These are phyloP conservation scores for Nomada ferruginata DNA, from an alignment of 2,888 invertebrate genomes.

Conservation along the genomic window DNA sequence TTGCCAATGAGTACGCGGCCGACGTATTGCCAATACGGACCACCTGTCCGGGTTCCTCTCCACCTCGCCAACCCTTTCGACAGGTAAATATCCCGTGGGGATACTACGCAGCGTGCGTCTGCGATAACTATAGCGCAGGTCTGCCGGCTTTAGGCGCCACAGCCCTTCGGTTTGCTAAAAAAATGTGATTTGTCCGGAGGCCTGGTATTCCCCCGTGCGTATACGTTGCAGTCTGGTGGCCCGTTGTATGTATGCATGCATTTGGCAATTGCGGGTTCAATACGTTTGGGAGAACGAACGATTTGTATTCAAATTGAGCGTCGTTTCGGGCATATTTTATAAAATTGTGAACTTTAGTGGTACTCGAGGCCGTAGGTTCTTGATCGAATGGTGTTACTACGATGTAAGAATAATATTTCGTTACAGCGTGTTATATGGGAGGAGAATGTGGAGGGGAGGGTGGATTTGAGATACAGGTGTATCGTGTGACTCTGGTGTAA, in stretches of 20 bases:
- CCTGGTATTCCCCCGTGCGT: conserved; percentile 56
- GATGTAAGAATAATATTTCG: no score
- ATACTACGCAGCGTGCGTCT: conserved; percentile 64
- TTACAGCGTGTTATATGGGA: no score
- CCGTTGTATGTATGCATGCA: conserved; percentile 52
- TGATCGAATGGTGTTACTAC: neutral
- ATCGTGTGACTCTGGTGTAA: no score
- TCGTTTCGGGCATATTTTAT: conserved; percentile 38
- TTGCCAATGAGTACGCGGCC: conserved; percentile 62
- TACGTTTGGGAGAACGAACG: conserved; percentile 22
- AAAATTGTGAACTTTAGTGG: conserved; percentile 27
- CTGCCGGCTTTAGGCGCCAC: conserved; percentile 74
- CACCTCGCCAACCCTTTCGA: conserved; percentile 8
- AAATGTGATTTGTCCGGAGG: conserved; percentile 70
- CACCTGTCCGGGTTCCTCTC: conserved; percentile 66
- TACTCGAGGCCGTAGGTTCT: neutral
- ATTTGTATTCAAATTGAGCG: conserved; percentile 42
- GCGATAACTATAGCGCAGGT: conserved; percentile 64
- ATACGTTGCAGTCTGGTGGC: conserved; percentile 63
- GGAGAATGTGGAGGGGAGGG: no score
- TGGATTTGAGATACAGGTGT: no score
- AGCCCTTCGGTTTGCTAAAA: conserved; percentile 71
- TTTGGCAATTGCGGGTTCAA: conserved; percentile 20
- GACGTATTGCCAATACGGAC: conserved; percentile 55
- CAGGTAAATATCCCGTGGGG: conserved; percentile 62